Evolutionary conservation across 1,140 invertebrate species (phyloP).

Genomic region (Drosophila tani): DNA sequence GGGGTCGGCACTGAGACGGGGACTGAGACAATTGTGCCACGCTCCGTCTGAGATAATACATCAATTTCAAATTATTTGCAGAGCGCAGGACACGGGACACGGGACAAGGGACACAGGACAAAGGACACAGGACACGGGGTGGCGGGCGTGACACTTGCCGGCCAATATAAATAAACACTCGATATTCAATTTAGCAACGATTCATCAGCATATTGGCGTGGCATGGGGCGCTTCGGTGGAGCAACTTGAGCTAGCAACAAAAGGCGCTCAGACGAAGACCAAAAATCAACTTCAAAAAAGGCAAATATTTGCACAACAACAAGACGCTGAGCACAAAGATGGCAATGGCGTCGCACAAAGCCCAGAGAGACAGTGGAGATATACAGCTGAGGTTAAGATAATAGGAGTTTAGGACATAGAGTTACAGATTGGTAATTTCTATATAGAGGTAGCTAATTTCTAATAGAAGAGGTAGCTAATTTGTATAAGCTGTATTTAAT

Average conservation of each 20-base stretch:
- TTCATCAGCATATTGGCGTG: conserved; percentile 67
- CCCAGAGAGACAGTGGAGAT: background rate
- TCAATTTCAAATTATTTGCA: conserved; percentile 68
- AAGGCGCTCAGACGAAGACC: conserved; percentile 72
- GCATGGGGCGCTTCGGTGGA: background rate
- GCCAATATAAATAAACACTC: conserved; percentile 79
- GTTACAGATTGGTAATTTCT: background rate
- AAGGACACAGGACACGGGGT: background rate
- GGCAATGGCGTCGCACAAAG: conserved; percentile 26
- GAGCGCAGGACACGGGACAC: conserved; percentile 5
- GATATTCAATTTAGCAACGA: conserved; percentile 78
- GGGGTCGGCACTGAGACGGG: background rate
- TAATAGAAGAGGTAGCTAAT: background rate
- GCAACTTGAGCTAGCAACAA: conserved; percentile 72
- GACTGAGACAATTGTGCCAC: conserved; percentile 39
- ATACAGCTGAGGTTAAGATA: conserved; percentile 11
- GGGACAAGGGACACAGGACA: background rate
- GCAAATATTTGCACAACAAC: conserved; percentile 77
- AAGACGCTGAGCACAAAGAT: conserved; percentile 41
- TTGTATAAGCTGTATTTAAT: too few species aligned
- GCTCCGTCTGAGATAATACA: conserved; percentile 53
- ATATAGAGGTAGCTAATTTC: background rate
- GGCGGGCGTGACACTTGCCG: conserved; percentile 47
- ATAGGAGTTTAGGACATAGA: background rate
- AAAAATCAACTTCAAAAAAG: conserved; percentile 82